Conservation (phyloP, 2,113 vertebrate species). For the Osmerus eperlanus region DNA sequence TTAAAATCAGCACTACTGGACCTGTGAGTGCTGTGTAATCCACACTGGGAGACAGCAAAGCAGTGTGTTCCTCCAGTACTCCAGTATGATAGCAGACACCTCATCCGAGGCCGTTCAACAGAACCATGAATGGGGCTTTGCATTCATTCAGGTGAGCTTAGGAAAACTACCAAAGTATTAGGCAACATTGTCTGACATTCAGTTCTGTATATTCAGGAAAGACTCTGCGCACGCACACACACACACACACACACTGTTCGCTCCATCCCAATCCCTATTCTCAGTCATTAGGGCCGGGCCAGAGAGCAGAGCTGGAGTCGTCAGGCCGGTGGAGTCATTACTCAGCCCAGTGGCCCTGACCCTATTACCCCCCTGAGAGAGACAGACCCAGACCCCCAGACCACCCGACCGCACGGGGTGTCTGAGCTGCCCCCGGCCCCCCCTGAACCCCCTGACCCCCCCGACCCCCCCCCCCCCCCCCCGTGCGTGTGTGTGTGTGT, state of each 20-base stretch:
- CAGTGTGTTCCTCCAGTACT: no score
- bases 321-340: conserved; percentile 79
- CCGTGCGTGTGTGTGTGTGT: no score
- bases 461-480: no score
- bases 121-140: conserved; percentile 26
- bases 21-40: no score
- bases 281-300: conserved; percentile 54
- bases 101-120: background rate
- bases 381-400: conserved; percentile 50
- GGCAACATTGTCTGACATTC: no score
- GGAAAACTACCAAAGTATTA: no score
- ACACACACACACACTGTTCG: conserved; percentile 22
- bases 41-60: no score
- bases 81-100: no score
- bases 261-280: conserved; percentile 19
- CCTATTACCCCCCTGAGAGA: conserved; percentile 81
- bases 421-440: conserved; percentile 56
- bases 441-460: no score
- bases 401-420: conserved; percentile 9
- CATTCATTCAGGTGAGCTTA: background rate
- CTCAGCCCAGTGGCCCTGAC: conserved; percentile 86
- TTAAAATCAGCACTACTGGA: no score
- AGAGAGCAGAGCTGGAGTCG: conserved; percentile 48
- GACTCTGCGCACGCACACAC: conserved; percentile 10
- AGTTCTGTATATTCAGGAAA: no score